Evolutionary conservation across 2,113 vertebrate species (phyloP).

Genomic region (Pleuronectes platessa): DNA sequence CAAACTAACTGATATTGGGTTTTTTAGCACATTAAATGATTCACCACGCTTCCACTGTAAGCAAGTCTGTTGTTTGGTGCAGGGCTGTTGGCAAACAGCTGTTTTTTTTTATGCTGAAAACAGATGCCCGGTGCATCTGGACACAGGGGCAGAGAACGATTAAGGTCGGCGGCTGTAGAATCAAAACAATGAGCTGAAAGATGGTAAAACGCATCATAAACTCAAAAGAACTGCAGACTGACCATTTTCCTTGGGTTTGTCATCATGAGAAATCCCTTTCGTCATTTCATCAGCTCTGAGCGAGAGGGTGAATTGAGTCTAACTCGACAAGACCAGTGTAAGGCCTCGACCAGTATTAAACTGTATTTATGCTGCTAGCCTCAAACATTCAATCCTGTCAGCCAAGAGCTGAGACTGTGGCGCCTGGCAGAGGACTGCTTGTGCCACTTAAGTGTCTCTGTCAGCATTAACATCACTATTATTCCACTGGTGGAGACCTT

Average conservation of each 20-base stretch:
- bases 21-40: not conserved
- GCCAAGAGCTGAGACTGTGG: slow-evolving; percentile 12
- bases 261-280: not conserved
- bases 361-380: not conserved
- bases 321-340: not conserved
- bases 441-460: slow-evolving; percentile 10
- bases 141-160: not conserved
- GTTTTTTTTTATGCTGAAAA: not conserved
- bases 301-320: not conserved
- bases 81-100: not conserved
- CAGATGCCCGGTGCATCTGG: not conserved
- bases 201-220: not conserved
- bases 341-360: not conserved
- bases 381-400: slow-evolving; percentile 7
- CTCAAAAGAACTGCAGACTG: not conserved
- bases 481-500: slow-evolving; percentile 22
- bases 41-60: not conserved
- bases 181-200: not conserved
- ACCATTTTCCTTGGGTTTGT: not conserved
- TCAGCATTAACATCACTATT: slow-evolving; percentile 22
- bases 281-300: not conserved
- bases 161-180: not conserved
- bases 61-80: not conserved
- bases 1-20: no score
- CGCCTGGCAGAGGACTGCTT: slow-evolving; percentile 22